Evolutionary conservation across 2,888 invertebrate genomes (phyloP).

Genomic region (Mamestra brassicae): DNA sequence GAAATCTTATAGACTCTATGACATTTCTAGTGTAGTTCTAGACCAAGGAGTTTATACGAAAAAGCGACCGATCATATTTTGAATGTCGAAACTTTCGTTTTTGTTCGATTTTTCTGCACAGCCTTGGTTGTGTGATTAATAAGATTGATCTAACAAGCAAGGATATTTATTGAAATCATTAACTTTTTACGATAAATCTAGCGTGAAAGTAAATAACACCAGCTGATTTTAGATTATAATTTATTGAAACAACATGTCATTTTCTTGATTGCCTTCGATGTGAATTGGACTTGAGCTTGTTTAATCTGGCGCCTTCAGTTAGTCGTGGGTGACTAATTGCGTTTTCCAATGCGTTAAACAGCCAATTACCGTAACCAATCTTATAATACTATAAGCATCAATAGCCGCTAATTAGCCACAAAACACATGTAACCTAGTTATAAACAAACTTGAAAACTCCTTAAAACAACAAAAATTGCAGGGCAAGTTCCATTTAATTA

Average conservation of each 20-base stretch:
- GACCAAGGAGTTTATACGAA: constrained; percentile 26
- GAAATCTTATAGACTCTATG: constrained; percentile 44
- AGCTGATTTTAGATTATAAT: too few relatives aligned
- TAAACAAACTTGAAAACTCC: neutral
- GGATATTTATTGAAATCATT: constrained; percentile 2
- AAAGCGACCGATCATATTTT: constrained; percentile 27
- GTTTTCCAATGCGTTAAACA: constrained; percentile 34
- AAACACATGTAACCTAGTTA: neutral
- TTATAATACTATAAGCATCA: neutral
- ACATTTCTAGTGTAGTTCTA: constrained; percentile 42
- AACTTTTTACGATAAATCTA: neutral
- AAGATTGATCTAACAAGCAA: constrained; percentile 6
- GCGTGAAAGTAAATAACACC: neutral
- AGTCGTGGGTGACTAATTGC: constrained; percentile 37
- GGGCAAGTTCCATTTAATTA: neutral
- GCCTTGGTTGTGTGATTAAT: constrained; percentile 12
- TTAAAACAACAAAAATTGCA: neutral
- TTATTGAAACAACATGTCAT: neutral
- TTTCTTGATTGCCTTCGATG: constrained; percentile 2
- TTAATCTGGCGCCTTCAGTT: constrained; percentile 10
- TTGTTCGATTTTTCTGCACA: constrained; percentile 24
- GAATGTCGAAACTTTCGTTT: constrained; percentile 26
- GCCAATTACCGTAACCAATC: constrained; percentile 30
- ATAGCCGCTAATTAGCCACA: neutral
- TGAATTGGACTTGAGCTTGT: constrained; percentile 24